Evolutionary conservation across 2,113 vertebrate species (phyloP), one percentile per base, ranked within the genome.

Genomic region (Anser cygnoides): DNA sequence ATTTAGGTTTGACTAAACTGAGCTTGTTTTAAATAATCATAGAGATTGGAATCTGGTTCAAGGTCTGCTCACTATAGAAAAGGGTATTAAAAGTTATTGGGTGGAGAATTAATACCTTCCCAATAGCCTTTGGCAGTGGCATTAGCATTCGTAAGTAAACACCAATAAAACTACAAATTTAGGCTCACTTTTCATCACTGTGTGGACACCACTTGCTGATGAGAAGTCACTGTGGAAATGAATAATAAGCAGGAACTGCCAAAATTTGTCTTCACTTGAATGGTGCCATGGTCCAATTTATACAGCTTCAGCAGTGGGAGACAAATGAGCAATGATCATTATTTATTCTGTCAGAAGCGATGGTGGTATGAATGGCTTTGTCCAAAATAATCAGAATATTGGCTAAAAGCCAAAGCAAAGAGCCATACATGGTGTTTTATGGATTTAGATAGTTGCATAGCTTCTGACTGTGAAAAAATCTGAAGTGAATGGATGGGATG

Each of bases 261-360:
- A 95, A 77, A 87, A 95, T 90, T 85, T 86, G 55, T 90, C 81
- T 91, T 95, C 52, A 88, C 61, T 92, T 80, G 87, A 96, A 87
- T 91, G 39, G 67, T 91, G 75, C 3, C 2, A 63, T n/a, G 55
- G 75, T 87, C 67, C 84, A 89, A 94, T 91, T 94, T 96, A 95
- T 41, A 85, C 22, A 85, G 81, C 59, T 88, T 96, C 62, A 77
- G 66, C 63, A 71, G 62, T 8, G 65, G 67, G 55, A 91, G 87
- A 94, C 46, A 89, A 96, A 95, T 41, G 87, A 95, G 70, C 37
- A 77, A 67, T 65, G 84, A 96, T 88, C 83, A 95, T 83, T 50
- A 76, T 89, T 95, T 87, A 84, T 90, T 95, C 89, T 95, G 92
- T 92, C 82, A 91, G 92, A 55, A 86, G 87, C 46, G 85, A 68